Base-by-base conservation (phyloP, 1,140 invertebrate genomes). In the Drosophila sp. region DNA sequence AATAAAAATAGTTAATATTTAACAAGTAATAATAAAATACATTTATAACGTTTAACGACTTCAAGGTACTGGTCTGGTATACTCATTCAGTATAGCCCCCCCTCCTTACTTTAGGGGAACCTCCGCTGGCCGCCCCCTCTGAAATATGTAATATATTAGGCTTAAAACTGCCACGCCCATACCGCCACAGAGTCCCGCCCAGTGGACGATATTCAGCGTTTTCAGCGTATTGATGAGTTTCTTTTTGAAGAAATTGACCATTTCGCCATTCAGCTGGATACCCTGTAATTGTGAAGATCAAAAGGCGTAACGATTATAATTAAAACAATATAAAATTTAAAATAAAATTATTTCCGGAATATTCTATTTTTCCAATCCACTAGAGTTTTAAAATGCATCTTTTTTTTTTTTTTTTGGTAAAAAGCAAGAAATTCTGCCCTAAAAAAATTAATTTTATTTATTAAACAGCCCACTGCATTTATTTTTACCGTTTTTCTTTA, bases 171-270 rank as follows among this genome's bases (percentile, higher is more conserved):
- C 75, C 54, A 91, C 76, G 36, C 75, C 90, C 5, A 82, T 25
- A 25, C 90, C 90, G 6, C 86, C 90, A 18, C 75, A 75, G 9
- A 91, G 41, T 5, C 80, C 72, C 16, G 81, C 87, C 90, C 90
- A 92, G 51, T 92, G 90, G 7, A 92, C 79, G 13, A 92, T 80
- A 41, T 92, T 76, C 34, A 92, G 70, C 2, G 92, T 91, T 34
- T 87, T 80, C 2, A 93, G 59, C 0, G 89, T 76, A 16, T 90
- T 90, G 9, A 93, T 90, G n/a, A 92, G 74, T 56, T 77, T 84
- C 21, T 91, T 86, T 25, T 92, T 92, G 36, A 93, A 84, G 40
- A 92, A 74, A 2, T 90, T 74, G n/a, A 93, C 84, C 72, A 92
- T 78, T 50, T 93, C 90, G 13, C 89, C 74, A 48, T 91, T 91